A percentile compares a stretch with the other conserved stretches of the same genome.
These are phyloP conservation scores for Subanguina moxae DNA, from an alignment of 1,140 invertebrate species.

Conservation along the genomic window DNA sequence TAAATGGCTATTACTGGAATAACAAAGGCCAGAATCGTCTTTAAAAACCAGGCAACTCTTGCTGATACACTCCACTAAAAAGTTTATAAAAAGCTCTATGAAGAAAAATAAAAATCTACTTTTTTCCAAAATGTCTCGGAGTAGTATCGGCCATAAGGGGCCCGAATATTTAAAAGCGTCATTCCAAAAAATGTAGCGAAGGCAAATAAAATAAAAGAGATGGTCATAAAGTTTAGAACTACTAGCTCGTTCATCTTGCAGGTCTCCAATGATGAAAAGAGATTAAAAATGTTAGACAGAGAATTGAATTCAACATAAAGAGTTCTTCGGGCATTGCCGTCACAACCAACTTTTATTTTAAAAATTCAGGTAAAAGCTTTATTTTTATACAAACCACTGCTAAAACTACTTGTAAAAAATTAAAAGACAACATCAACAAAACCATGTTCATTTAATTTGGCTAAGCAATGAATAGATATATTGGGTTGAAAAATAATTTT, in stretches of 20 bases:
- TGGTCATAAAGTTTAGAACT: neutral
- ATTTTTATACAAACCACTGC: too few relatives aligned
- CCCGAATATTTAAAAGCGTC: neutral
- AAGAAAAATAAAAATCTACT: neutral
- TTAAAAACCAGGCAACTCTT: conserved; percentile 1
- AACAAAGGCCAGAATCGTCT: neutral
- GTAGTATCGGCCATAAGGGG: neutral
- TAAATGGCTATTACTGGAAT: neutral
- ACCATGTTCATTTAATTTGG: too few relatives aligned
- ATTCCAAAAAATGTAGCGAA: neutral
- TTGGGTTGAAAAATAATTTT: too few relatives aligned
- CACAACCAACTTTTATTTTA: too few relatives aligned
- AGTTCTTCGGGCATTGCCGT: too few relatives aligned
- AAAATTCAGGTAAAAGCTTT: too few relatives aligned
- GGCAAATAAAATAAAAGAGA: neutral
- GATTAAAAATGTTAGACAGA: too few relatives aligned
- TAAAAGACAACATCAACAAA: too few relatives aligned
- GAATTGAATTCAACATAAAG: too few relatives aligned
- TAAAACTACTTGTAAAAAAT: too few relatives aligned
- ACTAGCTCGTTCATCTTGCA: neutral
- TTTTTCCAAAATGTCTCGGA: neutral
- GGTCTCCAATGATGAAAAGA: too few relatives aligned
- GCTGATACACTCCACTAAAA: conserved; percentile 4
- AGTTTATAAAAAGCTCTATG: neutral
- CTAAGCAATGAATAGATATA: too few relatives aligned